A percentile compares a stretch with the other conserved stretches of the same genome.
Conservation (phyloP, 2,113 vertebrate species). For the Elephas maximus region DNA sequence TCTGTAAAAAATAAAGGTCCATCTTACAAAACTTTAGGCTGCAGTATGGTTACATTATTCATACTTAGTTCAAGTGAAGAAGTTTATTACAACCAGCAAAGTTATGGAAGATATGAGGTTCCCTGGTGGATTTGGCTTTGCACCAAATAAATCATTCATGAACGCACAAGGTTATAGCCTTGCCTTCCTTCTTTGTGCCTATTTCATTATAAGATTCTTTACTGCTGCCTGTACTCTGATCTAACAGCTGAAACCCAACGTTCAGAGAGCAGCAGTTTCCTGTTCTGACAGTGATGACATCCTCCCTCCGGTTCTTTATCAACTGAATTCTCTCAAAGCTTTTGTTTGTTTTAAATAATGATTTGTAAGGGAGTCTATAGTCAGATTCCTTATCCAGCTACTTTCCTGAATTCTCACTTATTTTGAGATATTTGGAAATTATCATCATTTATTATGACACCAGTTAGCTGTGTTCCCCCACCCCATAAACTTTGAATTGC, state of each 20-base stretch:
- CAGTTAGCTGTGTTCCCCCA: background rate
- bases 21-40: background rate
- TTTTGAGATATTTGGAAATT: slow-evolving; percentile 35
- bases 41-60: background rate
- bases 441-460: background rate
- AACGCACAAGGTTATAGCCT: background rate
- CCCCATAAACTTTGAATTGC: background rate
- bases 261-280: background rate
- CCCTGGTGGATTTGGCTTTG: slow-evolving; percentile 48
- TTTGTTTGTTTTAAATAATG: background rate
- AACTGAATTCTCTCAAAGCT: slow-evolving; percentile 53
- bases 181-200: background rate
- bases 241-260: background rate
- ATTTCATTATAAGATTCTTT: background rate
- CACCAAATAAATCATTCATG: slow-evolving; percentile 51
- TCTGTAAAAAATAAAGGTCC: slow-evolving; percentile 36
- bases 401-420: slow-evolving; percentile 37
- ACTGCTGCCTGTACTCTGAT: background rate
- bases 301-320: slow-evolving; percentile 31
- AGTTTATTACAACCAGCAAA: slow-evolving; percentile 20
- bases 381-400: slow-evolving; percentile 20
- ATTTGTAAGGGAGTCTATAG: slow-evolving; percentile 9
- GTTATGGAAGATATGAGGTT: background rate
- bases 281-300: background rate
- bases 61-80: slow-evolving; percentile 45